phyloP scores from a whole-genome alignment of 2,113 vertebrate genomes.

The Amphiprion percula region DNA sequence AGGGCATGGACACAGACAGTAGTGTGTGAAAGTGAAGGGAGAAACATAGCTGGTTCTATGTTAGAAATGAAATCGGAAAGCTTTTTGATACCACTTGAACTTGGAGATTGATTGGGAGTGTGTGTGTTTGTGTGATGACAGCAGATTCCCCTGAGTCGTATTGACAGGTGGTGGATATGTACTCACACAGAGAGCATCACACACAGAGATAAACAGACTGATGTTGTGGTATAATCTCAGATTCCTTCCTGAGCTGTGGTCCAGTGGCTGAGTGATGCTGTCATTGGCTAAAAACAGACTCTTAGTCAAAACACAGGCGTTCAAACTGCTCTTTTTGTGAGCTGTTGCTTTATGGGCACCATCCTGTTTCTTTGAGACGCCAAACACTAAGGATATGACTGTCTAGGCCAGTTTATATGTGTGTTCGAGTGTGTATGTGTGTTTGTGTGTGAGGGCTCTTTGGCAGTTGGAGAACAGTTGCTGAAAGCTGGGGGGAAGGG shows the following conservation, averaged over 20 bases:
- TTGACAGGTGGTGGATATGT: conserved; percentile 66
- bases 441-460: conserved; percentile 11
- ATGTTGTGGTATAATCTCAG: conserved; percentile 42
- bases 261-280: conserved; percentile 11
- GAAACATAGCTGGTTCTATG: neutral
- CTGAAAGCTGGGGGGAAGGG: conserved; percentile 48
- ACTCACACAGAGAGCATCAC: conserved; percentile 26
- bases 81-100: neutral
- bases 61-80: conserved; percentile 3
- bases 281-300: conserved; percentile 48
- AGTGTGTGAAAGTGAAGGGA: conserved; percentile 21
- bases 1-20: conserved; percentile 47
- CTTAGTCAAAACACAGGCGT: conserved; percentile 39
- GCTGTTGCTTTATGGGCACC: conserved; percentile 26
- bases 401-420: conserved; percentile 13
- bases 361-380: conserved; percentile 33
- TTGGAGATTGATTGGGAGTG: conserved; percentile 14
- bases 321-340: conserved; percentile 2
- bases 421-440: conserved; percentile 5
- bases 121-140: conserved; percentile 39
- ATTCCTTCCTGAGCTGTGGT: conserved; percentile 49
- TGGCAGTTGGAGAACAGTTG: conserved; percentile 52
- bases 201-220: conserved; percentile 32
- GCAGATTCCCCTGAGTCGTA: conserved; percentile 64
- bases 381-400: conserved; percentile 26